Evolutionary conservation across 2,888 invertebrate species (phyloP).

Genomic region (Drosophila tanythrix): DNA sequence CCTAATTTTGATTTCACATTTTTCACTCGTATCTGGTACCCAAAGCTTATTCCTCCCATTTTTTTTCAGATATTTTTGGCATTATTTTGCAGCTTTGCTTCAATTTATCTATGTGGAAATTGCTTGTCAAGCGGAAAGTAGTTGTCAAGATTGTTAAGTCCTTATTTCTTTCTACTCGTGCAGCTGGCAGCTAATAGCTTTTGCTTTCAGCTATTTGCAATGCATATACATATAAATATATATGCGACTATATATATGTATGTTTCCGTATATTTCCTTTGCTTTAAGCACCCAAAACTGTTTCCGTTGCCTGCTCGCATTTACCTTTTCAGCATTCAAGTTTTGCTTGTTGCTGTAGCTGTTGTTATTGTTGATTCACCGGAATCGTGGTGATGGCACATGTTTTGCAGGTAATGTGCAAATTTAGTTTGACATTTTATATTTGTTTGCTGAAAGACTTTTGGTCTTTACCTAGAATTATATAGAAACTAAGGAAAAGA

Average conservation of each 20-base stretch:
- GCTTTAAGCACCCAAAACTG: conserved; percentile 54
- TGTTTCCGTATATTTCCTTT: conserved; percentile 13
- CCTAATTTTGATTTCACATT: conserved; percentile 38
- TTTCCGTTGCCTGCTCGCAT: conserved; percentile 43
- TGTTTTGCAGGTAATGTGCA: conserved; percentile 67
- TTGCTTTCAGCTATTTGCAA: conserved; percentile 45
- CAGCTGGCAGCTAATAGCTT: conserved; percentile 55
- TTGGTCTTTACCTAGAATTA: conserved; percentile 21
- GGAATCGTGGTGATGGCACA: conserved; percentile 46
- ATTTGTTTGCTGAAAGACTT: conserved; percentile 61
- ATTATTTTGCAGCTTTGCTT: conserved; percentile 50
- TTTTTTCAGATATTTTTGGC: conserved; percentile 22
- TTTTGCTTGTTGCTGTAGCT: conserved; percentile 34
- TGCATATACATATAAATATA: conserved; percentile 6
- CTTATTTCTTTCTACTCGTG: conserved; percentile 74
- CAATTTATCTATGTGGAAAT: conserved; percentile 82
- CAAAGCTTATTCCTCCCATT: background rate
- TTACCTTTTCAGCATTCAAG: conserved; percentile 47
- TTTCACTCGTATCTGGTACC: conserved; percentile 24
- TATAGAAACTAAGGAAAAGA: conserved; percentile 26
- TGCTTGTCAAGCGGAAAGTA: conserved; percentile 85
- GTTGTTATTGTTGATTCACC: conserved; percentile 29
- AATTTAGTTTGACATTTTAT: conserved; percentile 79
- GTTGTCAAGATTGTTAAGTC: conserved; percentile 85
- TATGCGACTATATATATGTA: background rate